Conservation (phyloP, 2,797 vertebrate genomes). For the Manis crassicaudata region DNA sequence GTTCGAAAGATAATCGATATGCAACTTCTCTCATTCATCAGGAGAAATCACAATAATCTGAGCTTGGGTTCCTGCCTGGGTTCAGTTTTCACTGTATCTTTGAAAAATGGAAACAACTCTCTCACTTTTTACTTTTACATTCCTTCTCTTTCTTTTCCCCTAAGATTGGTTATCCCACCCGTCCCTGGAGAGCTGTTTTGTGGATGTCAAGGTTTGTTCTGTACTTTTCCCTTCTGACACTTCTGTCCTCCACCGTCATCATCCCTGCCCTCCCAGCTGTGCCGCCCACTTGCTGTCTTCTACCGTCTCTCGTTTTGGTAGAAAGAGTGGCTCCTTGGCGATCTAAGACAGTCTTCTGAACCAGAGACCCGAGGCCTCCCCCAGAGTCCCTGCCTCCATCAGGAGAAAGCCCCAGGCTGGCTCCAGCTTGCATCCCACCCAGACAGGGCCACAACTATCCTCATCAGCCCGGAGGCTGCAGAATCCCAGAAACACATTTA, state of each 20-base stretch:
- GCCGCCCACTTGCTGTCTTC: background rate
- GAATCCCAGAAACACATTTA: constrained; percentile 43
- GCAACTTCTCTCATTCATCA: background rate
- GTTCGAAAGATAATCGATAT: background rate
- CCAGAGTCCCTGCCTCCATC: background rate
- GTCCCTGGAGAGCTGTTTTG: background rate
- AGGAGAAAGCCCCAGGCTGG: background rate
- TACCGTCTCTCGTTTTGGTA: background rate
- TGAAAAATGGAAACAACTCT: background rate
- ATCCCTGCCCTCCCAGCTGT: background rate
- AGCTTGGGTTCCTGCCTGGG: background rate
- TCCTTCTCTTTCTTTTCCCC: background rate
- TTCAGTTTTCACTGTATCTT: background rate
- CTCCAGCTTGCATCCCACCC: background rate
- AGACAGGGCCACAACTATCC: too few species aligned
- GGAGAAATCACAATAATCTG: background rate
- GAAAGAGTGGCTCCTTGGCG: background rate
- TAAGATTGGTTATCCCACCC: background rate
- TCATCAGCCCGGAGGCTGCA: background rate
- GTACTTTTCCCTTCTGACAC: background rate
- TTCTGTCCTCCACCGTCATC: background rate
- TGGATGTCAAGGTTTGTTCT: background rate
- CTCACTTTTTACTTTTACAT: background rate
- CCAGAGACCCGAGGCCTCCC: fast-evolving
- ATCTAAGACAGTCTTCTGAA: background rate